phyloP scores from a whole-genome alignment of 1,140 invertebrate species.

The Platyscapa corneri region DNA sequence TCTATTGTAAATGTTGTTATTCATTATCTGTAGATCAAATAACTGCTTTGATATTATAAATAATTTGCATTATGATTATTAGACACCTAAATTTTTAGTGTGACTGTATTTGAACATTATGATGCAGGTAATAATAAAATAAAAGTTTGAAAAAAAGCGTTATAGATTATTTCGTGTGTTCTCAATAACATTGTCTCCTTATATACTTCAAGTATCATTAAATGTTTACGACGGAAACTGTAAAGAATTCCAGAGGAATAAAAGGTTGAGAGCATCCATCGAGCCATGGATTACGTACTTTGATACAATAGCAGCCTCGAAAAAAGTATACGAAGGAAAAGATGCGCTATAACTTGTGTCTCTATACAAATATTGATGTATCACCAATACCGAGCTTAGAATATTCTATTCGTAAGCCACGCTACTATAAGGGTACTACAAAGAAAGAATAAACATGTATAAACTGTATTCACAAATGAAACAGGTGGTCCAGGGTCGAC shows the following conservation, averaged over 20 bases:
- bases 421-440: background rate
- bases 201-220: no score
- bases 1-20: no score
- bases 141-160: no score
- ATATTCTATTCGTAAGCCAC: background rate
- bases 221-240: background rate
- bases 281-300: background rate
- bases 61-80: no score
- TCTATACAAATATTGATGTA: background rate
- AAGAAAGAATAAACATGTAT: background rate
- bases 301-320: background rate
- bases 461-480: background rate
- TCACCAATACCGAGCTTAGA: background rate
- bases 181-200: no score
- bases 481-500: constrained; percentile 13
- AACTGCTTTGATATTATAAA: no score
- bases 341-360: background rate
- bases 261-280: background rate
- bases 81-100: no score
- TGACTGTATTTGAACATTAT: no score
- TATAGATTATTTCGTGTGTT: no score
- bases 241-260: background rate
- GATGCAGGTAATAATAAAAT: no score
- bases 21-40: no score
- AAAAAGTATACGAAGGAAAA: background rate